Percentiles rank a stretch among this genome's conserved stretches.
phyloP scores from a whole-genome alignment of 2,113 vertebrate species.

The Sturnus vulgaris region DNA sequence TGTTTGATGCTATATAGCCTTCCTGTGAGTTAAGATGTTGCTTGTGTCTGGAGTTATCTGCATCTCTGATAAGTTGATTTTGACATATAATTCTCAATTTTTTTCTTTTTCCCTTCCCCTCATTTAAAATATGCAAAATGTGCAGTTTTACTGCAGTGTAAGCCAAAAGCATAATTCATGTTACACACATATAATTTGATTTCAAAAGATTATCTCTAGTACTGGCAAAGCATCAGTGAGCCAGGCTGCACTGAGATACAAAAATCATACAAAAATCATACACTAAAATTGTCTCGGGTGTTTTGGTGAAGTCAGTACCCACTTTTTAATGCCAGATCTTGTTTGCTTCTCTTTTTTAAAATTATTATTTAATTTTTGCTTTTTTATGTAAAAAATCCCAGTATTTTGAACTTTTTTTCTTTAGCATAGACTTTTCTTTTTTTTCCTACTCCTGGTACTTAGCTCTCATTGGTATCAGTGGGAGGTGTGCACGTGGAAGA shows the following conservation, averaged over 20 bases:
- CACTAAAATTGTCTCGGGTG: not conserved
- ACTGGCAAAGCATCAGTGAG: not conserved
- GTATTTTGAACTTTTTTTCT: not conserved
- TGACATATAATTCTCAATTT: not conserved
- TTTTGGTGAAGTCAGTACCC: not conserved
- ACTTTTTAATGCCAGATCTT: not conserved
- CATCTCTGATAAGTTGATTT: conserved; percentile 17
- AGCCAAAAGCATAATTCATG: conserved; percentile 15
- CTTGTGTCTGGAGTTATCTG: not conserved
- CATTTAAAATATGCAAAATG: not conserved
- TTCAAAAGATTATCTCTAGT: conserved; percentile 23
- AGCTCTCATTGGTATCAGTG: not conserved
- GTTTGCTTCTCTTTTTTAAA: not conserved
- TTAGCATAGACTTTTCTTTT: not conserved
- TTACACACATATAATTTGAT: conserved; percentile 7
- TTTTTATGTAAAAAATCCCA: not conserved
- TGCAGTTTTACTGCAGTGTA: not conserved
- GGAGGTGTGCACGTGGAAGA: not conserved
- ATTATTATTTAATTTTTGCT: fast-evolving
- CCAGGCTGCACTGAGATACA: not conserved
- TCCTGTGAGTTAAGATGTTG: not conserved
- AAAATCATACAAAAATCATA: not conserved
- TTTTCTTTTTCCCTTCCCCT: not conserved
- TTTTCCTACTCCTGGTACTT: not conserved
- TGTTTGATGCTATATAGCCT: not conserved